These are phyloP conservation scores for Seira ritae DNA, from an alignment of 2,888 invertebrate genomes.

Conservation along the genomic window DNA sequence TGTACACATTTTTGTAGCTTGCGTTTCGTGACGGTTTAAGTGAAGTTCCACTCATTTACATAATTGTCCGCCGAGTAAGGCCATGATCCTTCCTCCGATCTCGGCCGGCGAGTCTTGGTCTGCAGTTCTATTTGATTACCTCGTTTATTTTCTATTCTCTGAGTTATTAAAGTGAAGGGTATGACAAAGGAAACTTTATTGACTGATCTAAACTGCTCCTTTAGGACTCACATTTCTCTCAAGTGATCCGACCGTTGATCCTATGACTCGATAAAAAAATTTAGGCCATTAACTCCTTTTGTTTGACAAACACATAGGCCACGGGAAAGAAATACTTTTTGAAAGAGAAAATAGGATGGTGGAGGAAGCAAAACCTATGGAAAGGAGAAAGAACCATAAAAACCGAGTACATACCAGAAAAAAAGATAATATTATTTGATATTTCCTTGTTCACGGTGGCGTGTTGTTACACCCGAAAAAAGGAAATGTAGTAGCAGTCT, in stretches of 20 bases:
- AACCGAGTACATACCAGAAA: constrained; percentile 24
- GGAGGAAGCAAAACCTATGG: background rate
- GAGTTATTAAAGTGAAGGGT: constrained; percentile 44
- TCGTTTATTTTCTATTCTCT: constrained; percentile 42
- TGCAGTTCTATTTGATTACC: constrained; percentile 49
- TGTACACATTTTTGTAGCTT: too few relatives aligned
- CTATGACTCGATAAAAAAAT: constrained; percentile 52
- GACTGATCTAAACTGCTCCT: constrained; percentile 55
- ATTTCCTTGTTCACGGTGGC: constrained; percentile 4
- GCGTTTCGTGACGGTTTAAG: too few relatives aligned
- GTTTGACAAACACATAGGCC: constrained; percentile 22
- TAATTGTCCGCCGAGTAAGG: background rate
- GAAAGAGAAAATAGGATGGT: constrained; percentile 16
- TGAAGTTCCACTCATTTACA: too few relatives aligned
- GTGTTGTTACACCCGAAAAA: background rate
- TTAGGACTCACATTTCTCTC: constrained; percentile 48
- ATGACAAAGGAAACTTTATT: constrained; percentile 52
- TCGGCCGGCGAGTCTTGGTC: constrained; percentile 27
- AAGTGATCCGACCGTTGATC: constrained; percentile 55
- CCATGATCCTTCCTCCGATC: constrained; percentile 23
- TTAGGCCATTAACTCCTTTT: constrained; percentile 58
- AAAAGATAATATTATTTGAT: constrained; percentile 6
- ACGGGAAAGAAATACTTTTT: background rate
- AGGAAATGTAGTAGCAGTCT: background rate
- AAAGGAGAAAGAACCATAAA: constrained; percentile 13